phyloP scores from a whole-genome alignment of 2,113 vertebrate species.

The Cyprinus carpio region DNA sequence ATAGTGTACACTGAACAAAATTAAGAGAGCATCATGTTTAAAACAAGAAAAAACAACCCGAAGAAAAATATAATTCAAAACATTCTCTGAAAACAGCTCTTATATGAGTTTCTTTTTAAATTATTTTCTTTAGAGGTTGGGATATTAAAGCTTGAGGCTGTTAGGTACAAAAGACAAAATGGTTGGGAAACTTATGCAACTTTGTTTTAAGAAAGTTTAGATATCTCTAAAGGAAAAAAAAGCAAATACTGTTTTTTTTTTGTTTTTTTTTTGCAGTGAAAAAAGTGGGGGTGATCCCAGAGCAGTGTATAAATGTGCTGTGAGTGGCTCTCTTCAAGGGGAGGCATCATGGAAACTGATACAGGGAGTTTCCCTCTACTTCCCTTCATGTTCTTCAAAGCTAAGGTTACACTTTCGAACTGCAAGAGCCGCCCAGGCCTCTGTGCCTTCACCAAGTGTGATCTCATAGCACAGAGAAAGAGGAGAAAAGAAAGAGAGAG shows the following conservation, averaged over 20 bases:
- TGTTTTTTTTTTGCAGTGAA: not conserved
- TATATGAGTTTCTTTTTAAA: not conserved
- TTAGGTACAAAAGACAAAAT: not conserved
- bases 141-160: not conserved
- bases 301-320: not conserved
- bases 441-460: not conserved
- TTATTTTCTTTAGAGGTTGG: not conserved
- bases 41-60: not conserved
- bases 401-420: slow-evolving; percentile 25
- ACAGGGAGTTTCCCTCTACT: slow-evolving; percentile 41
- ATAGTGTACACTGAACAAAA: too few relatives aligned
- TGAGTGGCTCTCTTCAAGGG: slow-evolving; percentile 17
- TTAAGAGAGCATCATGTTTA: not conserved
- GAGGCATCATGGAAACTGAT: slow-evolving; percentile 39
- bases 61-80: not conserved
- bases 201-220: not conserved
- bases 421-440: slow-evolving; percentile 1
- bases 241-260: not conserved
- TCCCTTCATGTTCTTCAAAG: slow-evolving; percentile 32
- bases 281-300: not conserved
- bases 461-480: slow-evolving; percentile 25
- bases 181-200: not conserved
- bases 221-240: not conserved
- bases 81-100: not conserved
- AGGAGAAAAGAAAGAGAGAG: not conserved